Base-by-base conservation (phyloP, 1,140 invertebrate genomes). In the Heliconius himera region DNA sequence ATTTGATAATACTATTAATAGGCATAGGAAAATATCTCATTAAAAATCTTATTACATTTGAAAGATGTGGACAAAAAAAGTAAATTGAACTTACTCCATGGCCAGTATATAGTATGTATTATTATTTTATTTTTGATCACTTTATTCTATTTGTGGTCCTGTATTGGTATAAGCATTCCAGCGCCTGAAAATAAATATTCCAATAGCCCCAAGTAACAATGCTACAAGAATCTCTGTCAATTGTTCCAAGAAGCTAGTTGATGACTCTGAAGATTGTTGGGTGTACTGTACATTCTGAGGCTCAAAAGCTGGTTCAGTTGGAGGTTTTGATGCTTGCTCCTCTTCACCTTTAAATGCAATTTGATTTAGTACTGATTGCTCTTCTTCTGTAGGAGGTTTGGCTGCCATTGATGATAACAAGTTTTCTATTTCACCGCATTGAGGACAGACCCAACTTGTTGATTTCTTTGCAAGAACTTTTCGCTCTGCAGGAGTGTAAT, bases 401-500 rank as follows among this genome's bases (percentile, higher is more conserved):
- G 93, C 90, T 72, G 93, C 91, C 56, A 91, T 91, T 29, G 91
- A 89, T n/a, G 93, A 91, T 9, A 96, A 85, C 22, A 95, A 93
- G 41, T 91, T 86, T 22, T 90, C 81, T 78, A 95, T 95, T 82
- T 95, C 94, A 11, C 96, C 96, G 95, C 96, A 97, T 26, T 91
- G 90, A 18, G 93, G 81, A 87, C 96, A 97, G 54, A 94, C 90
- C 96, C 96, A 97, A 70, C 82, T 90, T 70, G 90, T 88, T 3
- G 96, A 96, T 87, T 97, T 97, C 89, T 96, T 97, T 36, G 98
- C 98, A 73, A 99, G 95, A 74, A 95, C 93, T 89, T 97, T 96
- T 83, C 99, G 95, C 93, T 99, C 98, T 80, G 98, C 97, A 56
- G 96, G 92, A 13, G 97, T 96, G 87, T 98, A 99, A 90, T 99